Conservation (phyloP, 1,140 invertebrate genomes). For the Pseudomyrmex pallidus region DNA sequence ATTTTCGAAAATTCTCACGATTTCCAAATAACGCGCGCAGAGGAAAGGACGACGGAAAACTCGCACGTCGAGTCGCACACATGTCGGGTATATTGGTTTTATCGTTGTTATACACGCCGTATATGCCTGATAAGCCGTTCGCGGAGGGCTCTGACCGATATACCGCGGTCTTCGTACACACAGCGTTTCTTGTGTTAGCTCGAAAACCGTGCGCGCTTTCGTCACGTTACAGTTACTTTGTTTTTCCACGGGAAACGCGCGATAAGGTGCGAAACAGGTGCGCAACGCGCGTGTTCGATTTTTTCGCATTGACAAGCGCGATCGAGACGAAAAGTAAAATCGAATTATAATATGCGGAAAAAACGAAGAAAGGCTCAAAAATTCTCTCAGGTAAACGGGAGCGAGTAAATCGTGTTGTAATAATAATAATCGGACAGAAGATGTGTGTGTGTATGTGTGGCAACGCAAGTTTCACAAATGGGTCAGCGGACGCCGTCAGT, state of each 20-base stretch:
- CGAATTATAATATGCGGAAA: no score
- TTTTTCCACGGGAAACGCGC: not conserved
- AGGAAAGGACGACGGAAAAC: slow-evolving; percentile 28
- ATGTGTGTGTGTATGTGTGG: slow-evolving; percentile 63
- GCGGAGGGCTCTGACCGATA: slow-evolving; percentile 75
- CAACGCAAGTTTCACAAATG: slow-evolving; percentile 80
- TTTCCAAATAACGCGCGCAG: not conserved
- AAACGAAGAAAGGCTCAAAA: not conserved
- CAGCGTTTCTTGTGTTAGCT: slow-evolving; percentile 54
- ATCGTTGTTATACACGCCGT: slow-evolving; percentile 66
- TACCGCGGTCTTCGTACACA: slow-evolving; percentile 28
- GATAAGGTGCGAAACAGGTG: no score
- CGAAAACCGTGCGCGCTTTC: slow-evolving; percentile 64
- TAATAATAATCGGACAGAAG: slow-evolving; percentile 70
- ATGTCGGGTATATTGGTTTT: slow-evolving; percentile 61
- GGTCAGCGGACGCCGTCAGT: slow-evolving; percentile 67
- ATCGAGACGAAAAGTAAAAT: no score
- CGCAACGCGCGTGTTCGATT: no score
- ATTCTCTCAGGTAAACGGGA: not conserved
- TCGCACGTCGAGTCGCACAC: slow-evolving; percentile 57
- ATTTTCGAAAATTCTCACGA: not conserved
- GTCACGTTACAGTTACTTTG: slow-evolving; percentile 11
- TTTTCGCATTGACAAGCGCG: no score
- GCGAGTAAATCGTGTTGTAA: slow-evolving; percentile 76
- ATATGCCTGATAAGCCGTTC: slow-evolving; percentile 66